These are phyloP conservation scores for Scalopus aquaticus DNA, from an alignment of 2,113 vertebrate genomes.

Conservation along the genomic window DNA sequence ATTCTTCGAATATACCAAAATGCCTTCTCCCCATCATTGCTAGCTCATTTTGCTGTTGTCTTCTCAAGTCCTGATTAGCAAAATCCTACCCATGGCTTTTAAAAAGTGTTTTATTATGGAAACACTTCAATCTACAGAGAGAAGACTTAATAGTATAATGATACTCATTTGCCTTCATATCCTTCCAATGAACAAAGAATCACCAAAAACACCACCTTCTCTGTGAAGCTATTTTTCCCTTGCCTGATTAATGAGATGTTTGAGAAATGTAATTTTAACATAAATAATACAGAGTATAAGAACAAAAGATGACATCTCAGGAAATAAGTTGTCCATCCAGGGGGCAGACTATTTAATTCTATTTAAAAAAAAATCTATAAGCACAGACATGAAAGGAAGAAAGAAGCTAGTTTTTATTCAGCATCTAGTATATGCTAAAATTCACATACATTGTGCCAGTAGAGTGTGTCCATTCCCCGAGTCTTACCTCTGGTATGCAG, in stretches of 20 bases:
- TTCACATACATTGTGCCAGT: not conserved
- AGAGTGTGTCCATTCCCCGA: not conserved
- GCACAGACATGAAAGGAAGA: not conserved
- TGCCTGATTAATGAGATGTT: not conserved
- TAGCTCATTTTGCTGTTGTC: not conserved
- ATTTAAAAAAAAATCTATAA: not conserved
- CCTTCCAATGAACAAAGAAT: not conserved
- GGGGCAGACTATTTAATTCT: not conserved
- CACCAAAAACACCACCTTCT: not conserved
- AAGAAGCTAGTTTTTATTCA: not conserved
- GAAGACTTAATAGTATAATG: not conserved
- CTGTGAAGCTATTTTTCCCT: not conserved
- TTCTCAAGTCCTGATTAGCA: not conserved
- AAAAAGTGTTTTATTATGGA: not conserved
- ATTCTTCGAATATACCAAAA: not conserved
- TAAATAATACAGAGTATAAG: not conserved
- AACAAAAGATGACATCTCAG: not conserved
- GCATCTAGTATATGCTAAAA: not conserved
- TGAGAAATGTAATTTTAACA: not conserved
- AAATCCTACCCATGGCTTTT: not conserved
- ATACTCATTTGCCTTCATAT: not conserved
- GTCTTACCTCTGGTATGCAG: not conserved
- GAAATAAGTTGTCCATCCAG: not conserved
- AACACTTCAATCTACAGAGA: not conserved
- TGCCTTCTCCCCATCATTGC: not conserved